phyloP scores from a whole-genome alignment of 1,140 invertebrate species.

The Drosophila nikananu region DNA sequence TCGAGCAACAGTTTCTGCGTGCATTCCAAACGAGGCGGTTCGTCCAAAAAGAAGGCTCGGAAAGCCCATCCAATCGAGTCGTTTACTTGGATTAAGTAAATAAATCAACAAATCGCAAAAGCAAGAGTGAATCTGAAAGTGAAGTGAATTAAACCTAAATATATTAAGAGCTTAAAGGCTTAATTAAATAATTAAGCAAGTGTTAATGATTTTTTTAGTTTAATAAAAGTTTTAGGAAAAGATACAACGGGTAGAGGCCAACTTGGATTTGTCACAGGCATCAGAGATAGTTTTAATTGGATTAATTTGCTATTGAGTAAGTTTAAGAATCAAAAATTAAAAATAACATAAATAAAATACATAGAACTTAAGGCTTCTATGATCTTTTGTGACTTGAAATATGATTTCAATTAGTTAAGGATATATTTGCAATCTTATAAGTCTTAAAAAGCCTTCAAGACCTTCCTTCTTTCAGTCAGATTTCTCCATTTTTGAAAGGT shows the following conservation, averaged over 20 bases:
- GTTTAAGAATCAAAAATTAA: background rate
- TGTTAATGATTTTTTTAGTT: background rate
- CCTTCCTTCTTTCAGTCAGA: no score
- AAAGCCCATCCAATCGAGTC: slow-evolving; percentile 5
- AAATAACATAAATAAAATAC: no score
- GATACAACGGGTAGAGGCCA: background rate
- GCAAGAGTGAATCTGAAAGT: slow-evolving; percentile 71
- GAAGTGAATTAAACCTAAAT: slow-evolving; percentile 41
- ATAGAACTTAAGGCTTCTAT: no score
- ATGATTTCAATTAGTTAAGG: background rate
- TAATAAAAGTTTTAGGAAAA: background rate
- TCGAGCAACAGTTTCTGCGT: slow-evolving; percentile 74
- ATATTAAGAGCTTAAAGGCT: background rate
- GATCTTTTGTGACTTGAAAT: no score
- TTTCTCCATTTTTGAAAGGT: no score
- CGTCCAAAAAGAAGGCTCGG: slow-evolving; percentile 28
- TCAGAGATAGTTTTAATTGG: background rate
- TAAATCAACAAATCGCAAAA: slow-evolving; percentile 32
- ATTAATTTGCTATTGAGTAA: slow-evolving; percentile 30
- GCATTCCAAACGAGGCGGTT: slow-evolving; percentile 78
- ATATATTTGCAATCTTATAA: background rate
- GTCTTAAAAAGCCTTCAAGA: background rate
- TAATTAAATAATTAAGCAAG: background rate
- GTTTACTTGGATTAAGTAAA: slow-evolving; percentile 9
- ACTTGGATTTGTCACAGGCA: background rate